Conservation (phyloP, 2,888 invertebrate species). For the Melangyna quadrimaculata region DNA sequence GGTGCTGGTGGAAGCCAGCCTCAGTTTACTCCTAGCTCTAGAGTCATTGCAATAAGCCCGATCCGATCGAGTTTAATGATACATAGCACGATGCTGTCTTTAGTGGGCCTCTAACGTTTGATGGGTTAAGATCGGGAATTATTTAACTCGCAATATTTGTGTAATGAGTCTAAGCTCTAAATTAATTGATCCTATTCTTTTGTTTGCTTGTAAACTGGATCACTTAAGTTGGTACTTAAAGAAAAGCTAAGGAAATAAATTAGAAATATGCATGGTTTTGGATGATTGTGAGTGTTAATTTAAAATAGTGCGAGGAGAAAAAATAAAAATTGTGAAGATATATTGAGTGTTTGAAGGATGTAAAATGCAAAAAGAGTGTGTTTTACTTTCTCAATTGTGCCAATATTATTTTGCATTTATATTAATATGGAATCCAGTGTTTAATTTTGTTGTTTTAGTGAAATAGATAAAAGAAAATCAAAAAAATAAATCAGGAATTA, state of each 20-base stretch:
- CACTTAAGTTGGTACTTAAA: not conserved
- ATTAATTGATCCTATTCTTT: slow-evolving; percentile 9
- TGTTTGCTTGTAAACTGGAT: slow-evolving; percentile 4
- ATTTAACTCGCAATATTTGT: slow-evolving; percentile 63
- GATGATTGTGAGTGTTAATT: not conserved
- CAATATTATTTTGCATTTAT: not conserved
- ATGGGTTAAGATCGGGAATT: slow-evolving; percentile 73
- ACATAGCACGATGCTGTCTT: slow-evolving; percentile 71
- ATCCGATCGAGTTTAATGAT: slow-evolving; percentile 72
- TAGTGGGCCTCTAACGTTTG: slow-evolving; percentile 73
- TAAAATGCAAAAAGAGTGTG: not conserved
- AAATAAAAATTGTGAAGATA: not conserved
- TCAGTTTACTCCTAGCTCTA: slow-evolving; percentile 64
- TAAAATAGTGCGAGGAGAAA: not conserved
- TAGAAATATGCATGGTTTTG: not conserved
- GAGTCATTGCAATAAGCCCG: slow-evolving; percentile 66
- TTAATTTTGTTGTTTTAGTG: not conserved
- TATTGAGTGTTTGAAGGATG: not conserved
- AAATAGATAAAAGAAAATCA: not conserved
- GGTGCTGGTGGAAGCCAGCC: slow-evolving; percentile 63
- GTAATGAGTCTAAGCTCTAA: slow-evolving; percentile 33
- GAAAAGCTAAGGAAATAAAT: slow-evolving; percentile 1
- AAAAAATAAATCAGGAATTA: not conserved
- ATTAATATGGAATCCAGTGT: not conserved
- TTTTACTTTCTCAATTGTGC: not conserved